These are phyloP conservation scores for Nansenia antarctica DNA, from an alignment of 2,113 vertebrate species.

Conservation along the genomic window DNA sequence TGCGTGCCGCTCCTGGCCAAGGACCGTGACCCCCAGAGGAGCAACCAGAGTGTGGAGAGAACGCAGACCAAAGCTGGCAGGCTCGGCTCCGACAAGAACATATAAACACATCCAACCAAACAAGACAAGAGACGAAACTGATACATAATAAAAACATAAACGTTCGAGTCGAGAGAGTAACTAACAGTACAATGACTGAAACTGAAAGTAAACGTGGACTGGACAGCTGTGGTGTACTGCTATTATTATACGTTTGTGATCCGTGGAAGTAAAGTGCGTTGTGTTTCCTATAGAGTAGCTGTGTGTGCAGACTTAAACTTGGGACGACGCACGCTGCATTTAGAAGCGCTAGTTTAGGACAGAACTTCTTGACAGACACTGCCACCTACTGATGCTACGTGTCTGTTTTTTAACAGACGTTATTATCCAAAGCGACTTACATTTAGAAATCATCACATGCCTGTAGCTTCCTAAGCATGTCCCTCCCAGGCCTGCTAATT, in stretches of 20 bases:
- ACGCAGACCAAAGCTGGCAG: conserved; percentile 56
- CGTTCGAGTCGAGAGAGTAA: no score
- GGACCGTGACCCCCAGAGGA: conserved; percentile 55
- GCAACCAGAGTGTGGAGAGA: conserved; percentile 78
- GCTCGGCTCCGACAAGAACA: not conserved
- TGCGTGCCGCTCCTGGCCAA: conserved; percentile 79
- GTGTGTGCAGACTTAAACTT: not conserved
- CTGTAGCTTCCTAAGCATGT: no score
- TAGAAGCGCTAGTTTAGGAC: not conserved
- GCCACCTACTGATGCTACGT: conserved; percentile 42
- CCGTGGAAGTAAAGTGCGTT: no score
- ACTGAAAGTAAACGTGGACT: no score
- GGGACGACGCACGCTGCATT: not conserved
- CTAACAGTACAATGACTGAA: no score
- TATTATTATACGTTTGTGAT: no score
- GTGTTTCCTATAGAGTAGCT: no score
- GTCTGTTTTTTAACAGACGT: no score
- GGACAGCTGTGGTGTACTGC: no score
- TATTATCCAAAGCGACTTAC: not conserved
- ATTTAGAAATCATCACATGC: not conserved
- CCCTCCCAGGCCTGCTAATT: not conserved
- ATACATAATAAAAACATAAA: not conserved
- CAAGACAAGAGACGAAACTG: not conserved
- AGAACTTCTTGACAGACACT: conserved; percentile 8
- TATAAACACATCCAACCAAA: not conserved